Evolutionary conservation across 2,797 vertebrate species (phyloP).

Genomic region (Crenuchus spilurus): DNA sequence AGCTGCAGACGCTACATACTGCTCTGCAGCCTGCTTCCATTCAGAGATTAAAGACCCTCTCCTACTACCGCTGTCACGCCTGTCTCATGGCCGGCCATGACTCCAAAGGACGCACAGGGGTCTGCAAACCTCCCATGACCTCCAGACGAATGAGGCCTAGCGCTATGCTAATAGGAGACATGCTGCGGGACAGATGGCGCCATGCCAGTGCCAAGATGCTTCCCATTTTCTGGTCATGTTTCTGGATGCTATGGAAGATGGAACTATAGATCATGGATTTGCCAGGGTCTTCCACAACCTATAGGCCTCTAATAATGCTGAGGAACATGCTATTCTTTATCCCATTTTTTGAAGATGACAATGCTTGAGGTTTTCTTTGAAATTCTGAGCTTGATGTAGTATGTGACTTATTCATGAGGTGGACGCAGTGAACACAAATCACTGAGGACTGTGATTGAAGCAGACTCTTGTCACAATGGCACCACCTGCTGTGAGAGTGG

Average conservation of each 20-base stretch:
- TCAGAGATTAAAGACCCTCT: constrained; percentile 74
- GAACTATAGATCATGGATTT: constrained; percentile 60
- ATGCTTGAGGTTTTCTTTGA: neutral
- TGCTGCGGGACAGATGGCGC: constrained; percentile 61
- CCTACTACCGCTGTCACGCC: constrained; percentile 66
- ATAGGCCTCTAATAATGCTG: neutral
- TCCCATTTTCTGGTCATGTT: constrained; percentile 64
- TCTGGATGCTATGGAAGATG: constrained; percentile 55
- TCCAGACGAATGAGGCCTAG: constrained; percentile 28
- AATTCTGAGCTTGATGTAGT: constrained; percentile 10
- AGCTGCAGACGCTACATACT: constrained; percentile 60
- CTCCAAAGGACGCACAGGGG: constrained; percentile 63
- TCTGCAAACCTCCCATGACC: constrained; percentile 52
- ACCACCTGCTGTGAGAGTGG: neutral
- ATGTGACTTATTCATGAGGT: constrained; percentile 10
- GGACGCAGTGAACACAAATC: constrained; percentile 29
- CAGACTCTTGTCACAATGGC: neutral
- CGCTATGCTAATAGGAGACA: constrained; percentile 42
- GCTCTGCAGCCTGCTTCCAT: constrained; percentile 62
- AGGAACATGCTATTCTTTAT: neutral
- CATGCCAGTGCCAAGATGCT: constrained; percentile 57
- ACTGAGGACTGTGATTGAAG: neutral
- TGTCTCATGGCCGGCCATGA: constrained; percentile 64
- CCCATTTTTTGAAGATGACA: constrained; percentile 1
- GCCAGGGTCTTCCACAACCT: neutral